Evolutionary conservation across 2,797 vertebrate genomes (phyloP).

Genomic region (Galaxias olidus): DNA sequence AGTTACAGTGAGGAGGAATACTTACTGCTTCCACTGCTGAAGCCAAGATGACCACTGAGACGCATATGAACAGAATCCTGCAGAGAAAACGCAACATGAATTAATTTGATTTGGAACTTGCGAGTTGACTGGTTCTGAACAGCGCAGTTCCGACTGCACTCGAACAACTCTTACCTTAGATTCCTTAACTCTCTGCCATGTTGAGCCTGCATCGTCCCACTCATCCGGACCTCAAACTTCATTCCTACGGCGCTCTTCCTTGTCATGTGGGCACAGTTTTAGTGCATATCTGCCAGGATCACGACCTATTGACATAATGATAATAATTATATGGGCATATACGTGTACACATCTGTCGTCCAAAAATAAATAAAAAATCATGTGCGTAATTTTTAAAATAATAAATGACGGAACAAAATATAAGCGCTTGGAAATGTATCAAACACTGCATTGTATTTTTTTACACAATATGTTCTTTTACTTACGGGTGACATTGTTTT

Average conservation of each 20-base stretch:
- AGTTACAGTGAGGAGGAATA: constrained; percentile 30
- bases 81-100: constrained; percentile 2
- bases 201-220: constrained; percentile 63
- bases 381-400: too few relatives aligned
- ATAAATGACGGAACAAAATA: too few relatives aligned
- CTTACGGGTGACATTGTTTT: too few relatives aligned
- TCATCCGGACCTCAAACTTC: constrained; percentile 61
- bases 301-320: constrained; percentile 27
- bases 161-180: constrained; percentile 54
- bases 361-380: too few relatives aligned
- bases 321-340: too few relatives aligned
- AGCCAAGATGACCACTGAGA: constrained; percentile 58
- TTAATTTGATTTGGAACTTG: too few relatives aligned
- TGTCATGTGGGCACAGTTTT: constrained; percentile 30
- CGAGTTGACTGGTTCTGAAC: too few relatives aligned
- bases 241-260: constrained; percentile 37
- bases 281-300: constrained; percentile 61
- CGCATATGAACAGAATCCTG: constrained; percentile 72
- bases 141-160: not conserved
- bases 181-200: constrained; percentile 26
- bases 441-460: too few relatives aligned
- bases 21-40: constrained; percentile 73
- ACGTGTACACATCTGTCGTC: too few relatives aligned
- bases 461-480: too few relatives aligned
- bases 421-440: too few relatives aligned